phyloP scores from a whole-genome alignment of 92 coral and sea anemone genomes.

The Parazoanthus darwini region DNA sequence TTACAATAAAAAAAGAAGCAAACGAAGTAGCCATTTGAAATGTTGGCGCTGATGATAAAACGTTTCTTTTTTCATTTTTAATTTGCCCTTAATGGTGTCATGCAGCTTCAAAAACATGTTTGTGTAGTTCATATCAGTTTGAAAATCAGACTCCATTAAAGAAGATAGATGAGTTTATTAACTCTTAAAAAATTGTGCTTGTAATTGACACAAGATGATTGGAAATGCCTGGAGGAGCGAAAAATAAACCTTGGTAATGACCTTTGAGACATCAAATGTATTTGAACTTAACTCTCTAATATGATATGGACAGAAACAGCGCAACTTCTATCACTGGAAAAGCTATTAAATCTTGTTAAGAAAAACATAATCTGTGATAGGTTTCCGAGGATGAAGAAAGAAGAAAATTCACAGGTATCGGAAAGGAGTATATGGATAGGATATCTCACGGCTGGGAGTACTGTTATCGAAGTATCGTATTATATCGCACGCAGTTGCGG shows the following conservation, averaged over 20 bases:
- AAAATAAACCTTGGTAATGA: background rate
- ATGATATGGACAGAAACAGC: background rate
- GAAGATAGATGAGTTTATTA: background rate
- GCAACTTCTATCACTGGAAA: background rate
- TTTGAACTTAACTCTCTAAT: background rate
- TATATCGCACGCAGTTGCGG: background rate
- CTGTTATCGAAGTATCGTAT: background rate
- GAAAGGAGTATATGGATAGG: background rate
- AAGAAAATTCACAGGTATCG: background rate
- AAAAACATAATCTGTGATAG: background rate
- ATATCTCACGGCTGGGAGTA: background rate
- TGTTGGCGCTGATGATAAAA: too few relatives aligned
- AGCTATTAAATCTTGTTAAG: background rate
- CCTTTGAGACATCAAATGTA: background rate
- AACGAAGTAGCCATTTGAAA: too few relatives aligned
- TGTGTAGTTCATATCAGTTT: background rate
- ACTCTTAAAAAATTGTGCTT: background rate
- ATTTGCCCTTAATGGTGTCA: too few relatives aligned
- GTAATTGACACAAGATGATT: background rate
- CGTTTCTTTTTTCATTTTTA: too few relatives aligned
- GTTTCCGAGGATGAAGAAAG: background rate
- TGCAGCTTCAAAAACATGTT: too few relatives aligned
- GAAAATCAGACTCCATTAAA: background rate
- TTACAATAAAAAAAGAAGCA: too few relatives aligned
- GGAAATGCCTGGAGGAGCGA: constrained; percentile 12